phyloP scores from a whole-genome alignment of 2,888 invertebrate genomes.

The Tetranychus truncatus region DNA sequence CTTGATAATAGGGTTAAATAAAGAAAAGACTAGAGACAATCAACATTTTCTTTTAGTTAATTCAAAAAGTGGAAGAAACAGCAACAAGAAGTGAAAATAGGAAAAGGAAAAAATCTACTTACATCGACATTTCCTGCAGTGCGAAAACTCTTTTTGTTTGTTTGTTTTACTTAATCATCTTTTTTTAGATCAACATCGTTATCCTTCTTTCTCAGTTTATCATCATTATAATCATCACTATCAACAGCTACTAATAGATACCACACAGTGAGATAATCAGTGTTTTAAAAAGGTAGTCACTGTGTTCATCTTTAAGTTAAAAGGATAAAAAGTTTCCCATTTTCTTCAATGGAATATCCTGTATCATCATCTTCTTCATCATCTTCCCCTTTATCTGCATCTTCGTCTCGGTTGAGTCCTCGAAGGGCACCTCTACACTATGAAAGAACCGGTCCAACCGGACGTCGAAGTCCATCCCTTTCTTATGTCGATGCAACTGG shows the following conservation, averaged over 20 bases:
- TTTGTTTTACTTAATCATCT: background rate
- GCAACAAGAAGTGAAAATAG: background rate
- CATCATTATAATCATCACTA: background rate
- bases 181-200: background rate
- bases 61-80: too few relatives aligned
- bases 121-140: background rate
- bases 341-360: background rate
- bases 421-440: background rate
- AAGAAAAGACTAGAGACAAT: too few relatives aligned
- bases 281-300: background rate
- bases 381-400: background rate
- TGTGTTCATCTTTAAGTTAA: too few relatives aligned
- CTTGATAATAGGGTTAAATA: background rate
- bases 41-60: too few relatives aligned
- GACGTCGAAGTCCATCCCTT: background rate
- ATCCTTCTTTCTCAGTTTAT: background rate
- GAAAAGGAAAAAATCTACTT: background rate
- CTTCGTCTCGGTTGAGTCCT: background rate
- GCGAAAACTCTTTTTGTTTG: background rate
- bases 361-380: background rate
- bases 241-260: background rate
- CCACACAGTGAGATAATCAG: background rate
- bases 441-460: background rate
- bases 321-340: too few relatives aligned
- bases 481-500: background rate